Evolutionary conservation across 2,113 vertebrate genomes (phyloP).

Genomic region (Petaurus breviceps): DNA sequence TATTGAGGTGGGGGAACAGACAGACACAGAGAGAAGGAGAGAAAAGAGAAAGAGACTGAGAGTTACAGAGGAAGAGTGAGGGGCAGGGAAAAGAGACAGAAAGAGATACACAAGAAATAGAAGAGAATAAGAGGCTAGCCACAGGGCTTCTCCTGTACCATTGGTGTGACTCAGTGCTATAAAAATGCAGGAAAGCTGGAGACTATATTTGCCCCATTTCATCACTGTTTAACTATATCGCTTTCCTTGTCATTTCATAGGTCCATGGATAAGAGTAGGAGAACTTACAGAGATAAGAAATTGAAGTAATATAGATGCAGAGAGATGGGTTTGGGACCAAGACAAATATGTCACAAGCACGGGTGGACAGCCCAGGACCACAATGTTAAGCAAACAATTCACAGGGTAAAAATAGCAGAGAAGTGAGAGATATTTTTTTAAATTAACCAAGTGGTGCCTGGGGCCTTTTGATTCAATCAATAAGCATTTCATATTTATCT

Average conservation of each 20-base stretch:
- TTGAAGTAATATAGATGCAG: slow-evolving; percentile 12
- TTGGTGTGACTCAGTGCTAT: not conserved
- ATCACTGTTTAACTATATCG: slow-evolving; percentile 19
- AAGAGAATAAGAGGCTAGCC: not conserved
- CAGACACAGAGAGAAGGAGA: not conserved
- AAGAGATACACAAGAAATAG: not conserved
- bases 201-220: not conserved
- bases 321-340: slow-evolving; percentile 9
- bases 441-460: not conserved
- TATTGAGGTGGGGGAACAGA: not conserved
- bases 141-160: not conserved
- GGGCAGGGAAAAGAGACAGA: not conserved
- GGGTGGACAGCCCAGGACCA: not conserved
- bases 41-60: not conserved
- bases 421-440: not conserved
- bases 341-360: slow-evolving; percentile 21
- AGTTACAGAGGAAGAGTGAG: not conserved
- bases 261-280: slow-evolving; percentile 14
- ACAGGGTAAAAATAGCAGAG: slow-evolving; percentile 2
- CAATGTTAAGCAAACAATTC: slow-evolving; percentile 45
- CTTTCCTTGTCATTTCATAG: not conserved
- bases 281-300: slow-evolving; percentile 6
- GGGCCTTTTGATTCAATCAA: not conserved
- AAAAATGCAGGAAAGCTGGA: not conserved
- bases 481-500: not conserved